Conservation (phyloP, 2,888 invertebrate genomes). For the Ganaspis brasiliensis region DNA sequence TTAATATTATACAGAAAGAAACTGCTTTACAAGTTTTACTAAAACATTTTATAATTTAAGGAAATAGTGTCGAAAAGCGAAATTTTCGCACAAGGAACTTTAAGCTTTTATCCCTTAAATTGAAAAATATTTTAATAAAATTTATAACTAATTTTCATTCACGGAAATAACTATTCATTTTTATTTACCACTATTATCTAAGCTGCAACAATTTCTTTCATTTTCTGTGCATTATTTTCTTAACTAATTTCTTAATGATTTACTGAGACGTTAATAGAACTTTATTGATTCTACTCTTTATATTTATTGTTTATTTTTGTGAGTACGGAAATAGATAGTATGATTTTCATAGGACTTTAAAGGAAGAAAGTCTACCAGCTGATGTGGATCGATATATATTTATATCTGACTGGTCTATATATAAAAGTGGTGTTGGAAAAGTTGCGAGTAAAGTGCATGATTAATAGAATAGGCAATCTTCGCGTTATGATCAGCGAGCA, state of each 20-base stretch:
- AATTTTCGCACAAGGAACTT: no score
- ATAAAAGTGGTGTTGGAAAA: slow-evolving; percentile 48
- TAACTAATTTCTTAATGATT: neutral
- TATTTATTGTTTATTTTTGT: neutral
- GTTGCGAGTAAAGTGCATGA: slow-evolving; percentile 59
- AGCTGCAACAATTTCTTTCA: no score
- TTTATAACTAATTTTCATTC: no score
- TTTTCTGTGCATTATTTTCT: neutral
- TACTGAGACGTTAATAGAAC: neutral
- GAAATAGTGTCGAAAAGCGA: no score
- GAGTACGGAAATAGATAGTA: neutral
- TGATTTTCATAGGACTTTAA: slow-evolving; percentile 8
- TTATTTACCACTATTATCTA: no score
- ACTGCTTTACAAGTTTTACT: no score
- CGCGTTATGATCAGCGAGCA: slow-evolving; percentile 45
- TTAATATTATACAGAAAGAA: no score
- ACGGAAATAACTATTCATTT: no score
- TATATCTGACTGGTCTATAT: slow-evolving; percentile 39
- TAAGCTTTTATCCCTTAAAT: no score
- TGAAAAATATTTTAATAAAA: no score
- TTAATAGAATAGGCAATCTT: slow-evolving; percentile 64
- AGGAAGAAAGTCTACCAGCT: slow-evolving; percentile 46
- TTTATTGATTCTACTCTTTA: neutral
- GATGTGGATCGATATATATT: slow-evolving; percentile 65
- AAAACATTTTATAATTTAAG: no score